Base-by-base conservation (phyloP, 2,797 vertebrate genomes). In the Labeo calbasu region DNA sequence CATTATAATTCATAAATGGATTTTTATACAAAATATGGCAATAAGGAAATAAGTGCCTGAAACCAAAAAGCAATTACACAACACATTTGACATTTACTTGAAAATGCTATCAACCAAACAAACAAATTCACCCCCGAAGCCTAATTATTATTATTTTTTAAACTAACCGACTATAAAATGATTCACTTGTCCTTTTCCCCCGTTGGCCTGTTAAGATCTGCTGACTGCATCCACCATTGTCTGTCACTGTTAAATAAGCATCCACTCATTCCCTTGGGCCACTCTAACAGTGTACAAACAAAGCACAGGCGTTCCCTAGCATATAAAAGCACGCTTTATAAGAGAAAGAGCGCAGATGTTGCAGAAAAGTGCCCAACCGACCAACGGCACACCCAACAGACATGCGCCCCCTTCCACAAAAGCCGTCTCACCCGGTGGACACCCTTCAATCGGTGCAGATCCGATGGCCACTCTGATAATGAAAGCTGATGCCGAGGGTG, bases 231-330 rank as follows among this genome's bases (percentile, higher is more conserved):
- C 28, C 66, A 68, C 61, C 79, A 43, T 80, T 63, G 76, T 66
- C 59, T 72, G 81, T 77, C 83, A 86, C 75, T 72, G 79, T 83
- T 83, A 86, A 87, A 85, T 82, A 51, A 87, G 79, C 19, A 77
- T 82, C 68, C 83, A 77, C 23, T 32, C 6, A 13, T 68, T 72
- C 82, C 84, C 72, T 40, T 70, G 48, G 83, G 77, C 79, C 55
- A 79, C 82, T 87, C 71, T 84, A 66, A 61, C 71, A 50, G 63
- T 86, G 79, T 25, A 82, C 71, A 75, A 70, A 61, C 81, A 81
- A 48, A 86, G 55, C 76, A 61, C 32, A 86, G 78, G 75, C 21
- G 36, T 23, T 68, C 28, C 17, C 43, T 53, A 68, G 61, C 61
- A 59, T 78, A 48, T 77, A 55, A 59, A 68, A 59, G 72, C 65